Percentiles rank a stretch among this genome's conserved stretches.
Conservation (phyloP, 2,888 invertebrate species). For the Ichneumon xanthorius region DNA sequence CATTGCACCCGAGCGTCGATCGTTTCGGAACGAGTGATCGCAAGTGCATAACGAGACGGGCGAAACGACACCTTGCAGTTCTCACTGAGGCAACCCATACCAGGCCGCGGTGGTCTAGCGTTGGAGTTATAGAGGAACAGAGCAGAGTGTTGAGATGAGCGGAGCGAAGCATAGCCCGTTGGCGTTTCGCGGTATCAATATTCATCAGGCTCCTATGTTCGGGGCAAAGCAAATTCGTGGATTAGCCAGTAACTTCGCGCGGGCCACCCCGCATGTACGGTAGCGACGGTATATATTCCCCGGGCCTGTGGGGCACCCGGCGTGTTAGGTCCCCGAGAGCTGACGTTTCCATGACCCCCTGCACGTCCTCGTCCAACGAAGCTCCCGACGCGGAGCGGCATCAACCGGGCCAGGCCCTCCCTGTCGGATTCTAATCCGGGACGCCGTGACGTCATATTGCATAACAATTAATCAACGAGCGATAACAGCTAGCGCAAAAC, state of each 20-base stretch:
- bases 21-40: slow-evolving; percentile 28
- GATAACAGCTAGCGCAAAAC: slow-evolving; percentile 82
- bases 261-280: slow-evolving; percentile 71
- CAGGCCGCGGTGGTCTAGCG: slow-evolving; percentile 20
- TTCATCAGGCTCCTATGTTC: slow-evolving; percentile 85
- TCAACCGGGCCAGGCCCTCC: slow-evolving; percentile 69
- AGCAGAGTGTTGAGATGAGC: slow-evolving; percentile 60
- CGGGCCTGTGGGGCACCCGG: slow-evolving; percentile 66
- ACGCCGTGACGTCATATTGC: slow-evolving; percentile 85
- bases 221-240: slow-evolving; percentile 82
- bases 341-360: slow-evolving; percentile 59
- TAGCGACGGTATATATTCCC: slow-evolving; percentile 22
- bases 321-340: slow-evolving; percentile 70
- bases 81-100: slow-evolving; percentile 68
- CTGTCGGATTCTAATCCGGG: slow-evolving; percentile 83
- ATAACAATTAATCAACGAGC: slow-evolving; percentile 85
- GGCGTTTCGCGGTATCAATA: slow-evolving; percentile 81
- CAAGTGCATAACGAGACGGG: slow-evolving; percentile 19
- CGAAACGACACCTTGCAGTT: slow-evolving; percentile 78
- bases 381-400: slow-evolving; percentile 62
- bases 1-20: not conserved
- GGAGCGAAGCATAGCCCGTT: slow-evolving; percentile 56
- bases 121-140: slow-evolving; percentile 38
- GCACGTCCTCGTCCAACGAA: slow-evolving; percentile 68
- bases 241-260: slow-evolving; percentile 83